These are phyloP conservation scores for Falcaria lacertinaria DNA, from an alignment of 2,888 invertebrate genomes.

Conservation along the genomic window DNA sequence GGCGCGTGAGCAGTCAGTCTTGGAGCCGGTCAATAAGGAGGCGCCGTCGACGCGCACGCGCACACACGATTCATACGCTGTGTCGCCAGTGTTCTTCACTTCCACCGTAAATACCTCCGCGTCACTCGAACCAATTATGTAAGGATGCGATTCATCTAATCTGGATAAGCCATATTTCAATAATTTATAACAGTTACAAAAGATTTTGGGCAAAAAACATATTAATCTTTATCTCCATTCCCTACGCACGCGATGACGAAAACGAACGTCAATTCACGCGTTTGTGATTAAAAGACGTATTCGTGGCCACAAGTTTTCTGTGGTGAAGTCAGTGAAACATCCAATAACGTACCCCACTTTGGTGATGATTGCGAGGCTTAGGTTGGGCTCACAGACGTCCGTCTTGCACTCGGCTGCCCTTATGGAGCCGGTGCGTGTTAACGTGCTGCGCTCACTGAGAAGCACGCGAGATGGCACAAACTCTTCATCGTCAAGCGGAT, in stretches of 20 bases:
- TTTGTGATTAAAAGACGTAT: too few relatives aligned
- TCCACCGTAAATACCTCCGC: conserved; percentile 20
- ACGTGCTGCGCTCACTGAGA: conserved; percentile 29
- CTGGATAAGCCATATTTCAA: neutral
- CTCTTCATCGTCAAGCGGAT: conserved; percentile 7
- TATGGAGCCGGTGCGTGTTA: conserved; percentile 8
- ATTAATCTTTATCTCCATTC: too few relatives aligned
- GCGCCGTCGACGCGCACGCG: conserved; percentile 22
- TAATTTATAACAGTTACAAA: too few relatives aligned
- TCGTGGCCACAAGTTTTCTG: too few relatives aligned
- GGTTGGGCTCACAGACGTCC: conserved; percentile 24
- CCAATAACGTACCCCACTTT: conserved; percentile 23
- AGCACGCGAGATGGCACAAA: conserved; percentile 24
- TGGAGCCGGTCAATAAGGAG: conserved; percentile 13
- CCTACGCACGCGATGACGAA: too few relatives aligned
- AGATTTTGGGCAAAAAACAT: too few relatives aligned
- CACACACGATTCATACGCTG: conserved; percentile 46
- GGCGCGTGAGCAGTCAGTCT: conserved; percentile 4
- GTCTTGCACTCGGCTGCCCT: conserved; percentile 31
- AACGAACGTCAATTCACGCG: too few relatives aligned
- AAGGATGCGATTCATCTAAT: conserved; percentile 10
- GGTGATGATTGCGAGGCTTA: conserved; percentile 12
- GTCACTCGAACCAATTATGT: conserved; percentile 39
- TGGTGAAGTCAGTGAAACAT: too few relatives aligned
- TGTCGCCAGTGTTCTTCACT: conserved; percentile 39